Base-by-base conservation (phyloP, 2,797 vertebrate species). In the Mus caroli region DNA sequence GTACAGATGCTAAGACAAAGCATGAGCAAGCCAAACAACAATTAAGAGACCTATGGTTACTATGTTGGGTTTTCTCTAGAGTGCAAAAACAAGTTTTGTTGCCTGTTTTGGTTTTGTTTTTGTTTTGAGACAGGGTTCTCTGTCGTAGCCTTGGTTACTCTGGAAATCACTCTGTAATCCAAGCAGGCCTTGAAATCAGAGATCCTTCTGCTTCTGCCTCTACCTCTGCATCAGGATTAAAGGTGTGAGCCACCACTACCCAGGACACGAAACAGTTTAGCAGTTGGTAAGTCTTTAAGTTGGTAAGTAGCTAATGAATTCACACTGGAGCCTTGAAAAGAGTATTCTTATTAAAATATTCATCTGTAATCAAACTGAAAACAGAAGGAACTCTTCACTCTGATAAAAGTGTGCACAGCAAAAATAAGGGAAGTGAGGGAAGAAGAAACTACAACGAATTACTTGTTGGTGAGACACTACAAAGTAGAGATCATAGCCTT, bases 281-380 rank as follows among this genome's bases (percentile, higher is more conserved):
- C 78, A 78, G 71, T 58, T 79, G 91, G 19, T n/a, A 90, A 90
- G 92, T 43, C 54, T 50, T 28, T 31, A 62, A 73, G 69, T 56
- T 79, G 89, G 62, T 67, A 67, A 67, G 31, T 34, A 67, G 14
- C 15, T 67, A 34, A 67, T 67, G 31, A 73, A 73, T 73, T 40
- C 8, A 73, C 22, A 71, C n/a, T 37, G 73, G 77, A 90, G 26
- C 90, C 31, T 50, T 78, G 73, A 12, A 88, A 62, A 94, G 4
- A 95, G 19, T 28, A 80, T 62, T 54, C 73, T 69, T n/a, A 96
- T 43, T 92, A 93, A 80, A 89, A 94, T 50, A 54, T 40, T 56
- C 28, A 80, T 79, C 11, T 19, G 10, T 43, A 43, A 22, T 54
- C 40, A 87, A 90, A 86, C 17, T 62, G 37, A 52, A 43, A 93